Evolutionary conservation across 2,113 vertebrate genomes (phyloP).

Genomic region (Eonycteris spelaea): DNA sequence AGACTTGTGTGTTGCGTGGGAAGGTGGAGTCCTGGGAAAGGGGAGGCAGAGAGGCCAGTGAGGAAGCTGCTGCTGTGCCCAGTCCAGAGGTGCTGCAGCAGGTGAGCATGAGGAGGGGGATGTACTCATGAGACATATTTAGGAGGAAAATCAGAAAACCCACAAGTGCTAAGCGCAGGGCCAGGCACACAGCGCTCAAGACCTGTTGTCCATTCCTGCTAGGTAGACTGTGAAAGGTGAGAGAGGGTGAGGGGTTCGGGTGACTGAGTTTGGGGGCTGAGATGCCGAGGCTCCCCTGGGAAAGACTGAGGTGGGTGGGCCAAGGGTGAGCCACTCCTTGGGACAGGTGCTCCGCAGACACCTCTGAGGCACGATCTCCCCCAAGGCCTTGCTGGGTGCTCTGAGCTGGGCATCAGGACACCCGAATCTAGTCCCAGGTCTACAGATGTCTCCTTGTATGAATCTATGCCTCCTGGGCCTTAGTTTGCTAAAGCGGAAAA

Average conservation of each 20-base stretch:
- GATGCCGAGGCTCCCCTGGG: accelerated
- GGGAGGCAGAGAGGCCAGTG: neutral
- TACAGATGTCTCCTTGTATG: neutral
- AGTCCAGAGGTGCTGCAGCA: neutral
- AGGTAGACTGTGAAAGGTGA: neutral
- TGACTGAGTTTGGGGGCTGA: neutral
- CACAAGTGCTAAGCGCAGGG: accelerated
- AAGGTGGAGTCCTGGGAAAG: neutral
- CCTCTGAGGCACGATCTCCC: neutral
- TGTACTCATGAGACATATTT: neutral
- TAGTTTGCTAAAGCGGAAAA: neutral
- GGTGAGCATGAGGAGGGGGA: neutral
- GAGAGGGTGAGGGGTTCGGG: accelerated
- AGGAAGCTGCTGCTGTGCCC: neutral
- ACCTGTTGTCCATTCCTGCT: neutral
- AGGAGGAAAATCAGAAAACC: neutral
- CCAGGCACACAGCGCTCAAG: neutral
- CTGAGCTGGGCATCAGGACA: neutral
- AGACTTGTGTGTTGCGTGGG: neutral
- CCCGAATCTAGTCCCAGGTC: neutral
- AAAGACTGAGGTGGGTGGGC: neutral
- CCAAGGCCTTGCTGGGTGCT: neutral
- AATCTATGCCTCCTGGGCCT: neutral
- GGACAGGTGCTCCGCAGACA: neutral
- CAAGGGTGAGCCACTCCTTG: neutral